Base-by-base conservation (phyloP, 2,888 invertebrate genomes). In the Monoplex corrugatus region DNA sequence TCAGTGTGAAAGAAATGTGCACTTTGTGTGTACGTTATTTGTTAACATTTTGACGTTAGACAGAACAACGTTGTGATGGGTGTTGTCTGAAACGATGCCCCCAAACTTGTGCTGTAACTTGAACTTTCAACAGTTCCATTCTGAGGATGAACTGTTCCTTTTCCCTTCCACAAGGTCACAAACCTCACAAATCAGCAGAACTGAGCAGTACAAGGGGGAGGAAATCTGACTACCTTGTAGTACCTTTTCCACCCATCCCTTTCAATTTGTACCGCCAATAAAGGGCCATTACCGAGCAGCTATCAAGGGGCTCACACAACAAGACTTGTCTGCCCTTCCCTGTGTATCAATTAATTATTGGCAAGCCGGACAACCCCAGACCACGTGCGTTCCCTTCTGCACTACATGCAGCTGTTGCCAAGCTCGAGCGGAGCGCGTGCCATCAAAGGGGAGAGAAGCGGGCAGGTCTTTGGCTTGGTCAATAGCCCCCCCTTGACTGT, bases 381-480 rank as follows among this genome's bases (percentile, higher is more conserved):
- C 44, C n/a, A 32, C 35, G 35, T 84, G 83, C 83, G 5, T 19
- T 6, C 8, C n/a, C 45, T 44, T 35, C 6, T 83, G 84, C 84
- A 44, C 3, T 78, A 35, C 6, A 38, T 78, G 78, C 84, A 84
- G 84, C 84, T 84, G 84, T 84, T 84, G 57, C 84, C n/a, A 44
- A 57, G n/a, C 84, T 50, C 83, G 35, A 38, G 57, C 35, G 38
- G 57, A 1, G 84, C 57, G 84, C 84, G 84, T 57, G 84, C 57
- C 84, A 84, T 84, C 84, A 84, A 84, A 84, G 84, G 50, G 57
- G 44, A 38, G 38, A 44, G 84, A 57, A 57, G 32, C n/a, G 50
- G 57, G 57, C 84, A 35, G 84, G 83, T 44, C 83, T 83, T 44
- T 83, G 45, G 50, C 32, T 72, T 45, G 40, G 38, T 83, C 83